Base-by-base conservation (phyloP, 2,797 vertebrate species). In the Momotus momota region DNA sequence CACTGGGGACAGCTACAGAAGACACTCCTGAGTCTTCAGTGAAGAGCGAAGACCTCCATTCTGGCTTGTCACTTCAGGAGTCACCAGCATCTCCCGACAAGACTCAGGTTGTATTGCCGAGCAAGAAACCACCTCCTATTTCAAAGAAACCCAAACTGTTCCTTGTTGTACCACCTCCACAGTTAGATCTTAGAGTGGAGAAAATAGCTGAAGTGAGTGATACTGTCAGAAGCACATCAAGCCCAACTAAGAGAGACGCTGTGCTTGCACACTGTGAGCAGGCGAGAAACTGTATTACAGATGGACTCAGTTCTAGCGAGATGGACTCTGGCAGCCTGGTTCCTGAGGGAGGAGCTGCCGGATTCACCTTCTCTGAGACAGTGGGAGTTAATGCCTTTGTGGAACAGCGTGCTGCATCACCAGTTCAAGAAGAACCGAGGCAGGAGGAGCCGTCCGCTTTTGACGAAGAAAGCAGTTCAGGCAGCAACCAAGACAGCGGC, bases 101-200 rank as follows among this genome's bases (percentile, higher is more conserved):
- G 83, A 90, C 94, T 91, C 92, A 94, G 91, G 97, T 93, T 93
- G 86, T 66, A 93, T 98, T 86, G 74, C 98, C 97, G 98, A 98
- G 97, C 97, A 99, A 98, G 97, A 99, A 98, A 86, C 99, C 99
- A 26, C 99, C 99, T 83, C 98, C 98, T 54, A 90, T 99, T 96
- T 98, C 98, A 91, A 99, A 99, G 98, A 99, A 99, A 96, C 99
- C 99, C 96, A 99, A 98, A 98, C 97, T 99, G 82, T 98, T 98
- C 46, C 97, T 99, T 11, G 79, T 98, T 85, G 98, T 98, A 80
- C 98, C 98, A 90, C 97, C 98, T 96, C 98, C 98, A 46, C 98
- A 98, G 64, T 96, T 97, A 75, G 96, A 98, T 79, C 93, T 94
- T 89, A 57, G 93, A 54, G 97, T 77, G 62, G 97, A 97, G 84